Conservation (phyloP, 2,113 vertebrate genomes). For the Apus apus region DNA sequence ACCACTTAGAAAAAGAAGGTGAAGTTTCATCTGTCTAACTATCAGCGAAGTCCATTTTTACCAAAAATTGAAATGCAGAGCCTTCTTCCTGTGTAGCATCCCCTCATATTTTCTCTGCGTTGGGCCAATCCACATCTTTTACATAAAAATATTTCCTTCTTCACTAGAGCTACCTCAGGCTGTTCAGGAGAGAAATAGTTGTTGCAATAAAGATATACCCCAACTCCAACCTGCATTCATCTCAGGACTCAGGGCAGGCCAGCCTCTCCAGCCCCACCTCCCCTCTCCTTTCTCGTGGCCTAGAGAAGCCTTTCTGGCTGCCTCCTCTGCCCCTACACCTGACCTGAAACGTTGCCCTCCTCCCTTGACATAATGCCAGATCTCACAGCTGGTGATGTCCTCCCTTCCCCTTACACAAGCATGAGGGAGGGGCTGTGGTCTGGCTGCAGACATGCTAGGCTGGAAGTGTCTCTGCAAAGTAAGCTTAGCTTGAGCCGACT, state of each 20-base stretch:
- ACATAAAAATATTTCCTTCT: neutral
- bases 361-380: neutral
- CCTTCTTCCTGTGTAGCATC: neutral
- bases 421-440: neutral
- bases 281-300: neutral
- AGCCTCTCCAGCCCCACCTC: neutral
- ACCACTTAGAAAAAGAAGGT: neutral
- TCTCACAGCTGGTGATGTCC: neutral
- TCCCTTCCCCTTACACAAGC: neutral
- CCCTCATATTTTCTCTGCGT: neutral
- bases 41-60: neutral
- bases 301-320: neutral
- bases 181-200: neutral
- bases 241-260: neutral
- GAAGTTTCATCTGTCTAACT: neutral
- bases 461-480: neutral
- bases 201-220: neutral
- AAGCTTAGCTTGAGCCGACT: neutral
- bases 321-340: neutral
- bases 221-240: neutral
- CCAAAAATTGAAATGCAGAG: neutral
- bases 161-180: neutral
- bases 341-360: neutral
- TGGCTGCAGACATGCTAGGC: neutral
- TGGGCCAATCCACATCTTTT: neutral